Evolutionary conservation across 2,888 invertebrate genomes (phyloP).

Genomic region (Parnassius glacialis): DNA sequence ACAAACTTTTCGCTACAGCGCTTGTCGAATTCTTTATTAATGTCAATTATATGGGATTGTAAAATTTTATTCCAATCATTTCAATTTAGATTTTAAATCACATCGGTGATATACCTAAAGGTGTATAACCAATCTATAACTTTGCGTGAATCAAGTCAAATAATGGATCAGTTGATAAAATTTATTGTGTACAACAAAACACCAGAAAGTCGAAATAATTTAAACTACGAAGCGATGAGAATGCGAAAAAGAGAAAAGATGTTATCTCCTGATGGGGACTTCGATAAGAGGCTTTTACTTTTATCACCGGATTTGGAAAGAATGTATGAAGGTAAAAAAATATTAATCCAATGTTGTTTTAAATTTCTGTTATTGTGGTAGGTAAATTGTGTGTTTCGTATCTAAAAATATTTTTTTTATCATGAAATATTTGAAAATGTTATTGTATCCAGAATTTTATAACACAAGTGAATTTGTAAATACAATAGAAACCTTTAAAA

Average conservation of each 20-base stretch:
- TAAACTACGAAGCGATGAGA: constrained; percentile 62
- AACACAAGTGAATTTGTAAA: too few relatives aligned
- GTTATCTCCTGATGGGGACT: constrained; percentile 40
- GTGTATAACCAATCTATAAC: too few relatives aligned
- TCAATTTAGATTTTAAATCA: too few relatives aligned
- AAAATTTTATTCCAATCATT: too few relatives aligned
- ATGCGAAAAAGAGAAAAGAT: constrained; percentile 50
- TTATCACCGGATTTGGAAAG: constrained; percentile 61
- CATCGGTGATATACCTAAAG: too few relatives aligned
- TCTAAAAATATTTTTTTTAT: too few relatives aligned
- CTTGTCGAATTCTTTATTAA: neutral
- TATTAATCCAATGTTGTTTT: neutral
- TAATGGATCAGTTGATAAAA: constrained; percentile 66
- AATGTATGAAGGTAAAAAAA: constrained; percentile 53
- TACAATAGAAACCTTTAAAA: too few relatives aligned
- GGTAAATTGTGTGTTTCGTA: too few relatives aligned
- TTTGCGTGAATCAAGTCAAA: neutral
- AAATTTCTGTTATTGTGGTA: too few relatives aligned
- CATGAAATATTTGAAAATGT: too few relatives aligned
- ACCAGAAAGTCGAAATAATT: constrained; percentile 52
- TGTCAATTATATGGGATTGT: neutral
- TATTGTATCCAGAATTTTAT: too few relatives aligned
- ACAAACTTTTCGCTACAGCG: constrained; percentile 5
- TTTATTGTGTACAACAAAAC: constrained; percentile 68
- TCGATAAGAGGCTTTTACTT: constrained; percentile 59